Evolutionary conservation across 2,113 vertebrate species (phyloP), one percentile per base, ranked within the genome.

Genomic region (Gymnarchus niloticus): DNA sequence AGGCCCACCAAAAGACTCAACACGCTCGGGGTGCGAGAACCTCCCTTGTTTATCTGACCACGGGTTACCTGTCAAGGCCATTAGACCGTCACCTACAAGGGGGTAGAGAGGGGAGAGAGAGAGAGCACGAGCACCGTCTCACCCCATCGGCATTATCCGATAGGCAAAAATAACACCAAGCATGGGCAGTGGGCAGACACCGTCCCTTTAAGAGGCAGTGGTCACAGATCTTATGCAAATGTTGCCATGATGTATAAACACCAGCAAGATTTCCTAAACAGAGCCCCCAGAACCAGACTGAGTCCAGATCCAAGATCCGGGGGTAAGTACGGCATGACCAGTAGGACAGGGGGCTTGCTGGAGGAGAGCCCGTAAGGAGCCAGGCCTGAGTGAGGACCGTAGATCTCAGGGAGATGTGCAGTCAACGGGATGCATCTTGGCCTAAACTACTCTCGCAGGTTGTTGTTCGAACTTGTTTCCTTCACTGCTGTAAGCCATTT

Each of bases 181-280:
- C 17, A 59, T 86, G 81, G 83, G 59, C 83, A 84, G 82, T 86
- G 81, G 83, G 59, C 83, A 84, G 82, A 85, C 49, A 37, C 3
- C 4, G 46, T 56, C 23, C 84, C 76, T 69, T 19, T 17, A 41
- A 56, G 37, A n/a, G 54, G 33, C 25, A 56, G 33, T 6, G 21
- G 57, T n/a, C n/a, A 9, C 33, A 21, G 84, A 65, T 46, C 65
- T 84, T 37, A 25, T 52, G 44, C 51, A 78, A 51, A 28, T n/a
- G 28, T 25, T 33, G 6, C 28, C 51, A 37, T 19, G 33, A 69
- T 65, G 59, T 84, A 61, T 54, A 76, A 37, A 84, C 4, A 25
- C 59, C 65, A 73, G 9, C 57, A 28, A 28, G 46, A 28, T 25
- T 44, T 82, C 17, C 59, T 51, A 25, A 28, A 14, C 44, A 9